Evolutionary conservation across 2,113 vertebrate genomes (phyloP).

Genomic region (Gulo gulo): DNA sequence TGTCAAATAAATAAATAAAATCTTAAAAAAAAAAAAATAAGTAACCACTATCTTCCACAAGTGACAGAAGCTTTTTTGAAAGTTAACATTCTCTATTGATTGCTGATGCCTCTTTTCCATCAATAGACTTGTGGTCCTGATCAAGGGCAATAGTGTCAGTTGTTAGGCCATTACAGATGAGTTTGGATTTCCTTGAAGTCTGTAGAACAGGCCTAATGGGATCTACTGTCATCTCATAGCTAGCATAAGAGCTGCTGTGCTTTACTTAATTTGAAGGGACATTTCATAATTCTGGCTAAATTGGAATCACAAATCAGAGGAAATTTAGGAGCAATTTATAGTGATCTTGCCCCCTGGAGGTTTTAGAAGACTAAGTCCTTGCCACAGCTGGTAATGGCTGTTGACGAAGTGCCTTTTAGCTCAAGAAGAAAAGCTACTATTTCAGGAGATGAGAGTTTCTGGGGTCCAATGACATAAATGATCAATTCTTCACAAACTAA

Average conservation of each 20-base stretch:
- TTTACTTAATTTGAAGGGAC: slow-evolving; percentile 76
- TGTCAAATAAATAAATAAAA: no score
- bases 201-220: slow-evolving; percentile 44
- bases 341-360: slow-evolving; percentile 46
- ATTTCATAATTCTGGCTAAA: slow-evolving; percentile 76
- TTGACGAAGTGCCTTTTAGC: slow-evolving; percentile 35
- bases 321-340: slow-evolving; percentile 69
- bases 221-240: slow-evolving; percentile 41
- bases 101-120: background rate
- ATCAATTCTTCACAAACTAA: slow-evolving; percentile 61
- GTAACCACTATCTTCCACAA: background rate
- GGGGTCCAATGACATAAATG: slow-evolving; percentile 49
- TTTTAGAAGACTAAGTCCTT: slow-evolving; percentile 49
- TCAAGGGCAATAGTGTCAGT: background rate
- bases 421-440: slow-evolving; percentile 36
- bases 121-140: slow-evolving; percentile 27
- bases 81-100: slow-evolving; percentile 41
- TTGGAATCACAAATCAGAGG: slow-evolving; percentile 71
- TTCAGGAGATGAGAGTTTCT: slow-evolving; percentile 58
- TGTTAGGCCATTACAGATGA: background rate
- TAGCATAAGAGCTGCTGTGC: background rate
- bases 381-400: background rate
- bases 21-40: background rate
- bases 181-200: slow-evolving; percentile 40
- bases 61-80: slow-evolving; percentile 1